Evolutionary conservation across 2,797 vertebrate species (phyloP), one percentile per base, ranked within the genome.

Genomic region (Centropyge bicolor): DNA sequence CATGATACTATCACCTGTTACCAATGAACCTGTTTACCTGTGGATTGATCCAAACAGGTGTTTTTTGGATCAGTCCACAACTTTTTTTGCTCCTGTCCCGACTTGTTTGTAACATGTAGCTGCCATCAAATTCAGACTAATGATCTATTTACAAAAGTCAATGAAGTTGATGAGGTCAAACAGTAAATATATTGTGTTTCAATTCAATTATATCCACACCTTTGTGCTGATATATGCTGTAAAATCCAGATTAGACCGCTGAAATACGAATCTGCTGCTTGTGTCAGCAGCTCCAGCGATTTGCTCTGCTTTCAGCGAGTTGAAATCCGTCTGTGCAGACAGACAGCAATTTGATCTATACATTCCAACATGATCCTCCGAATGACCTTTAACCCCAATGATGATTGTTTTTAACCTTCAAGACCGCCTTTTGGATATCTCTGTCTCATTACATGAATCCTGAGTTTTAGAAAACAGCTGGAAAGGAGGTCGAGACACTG

Each of bases 341-440:
- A 68, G 48, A 66, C 9, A 49, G 22, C 31, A 40, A 36, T 67
- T 51, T 57, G 3, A 81, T 80, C 60, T 31, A 62, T 51, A 54
- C 40, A 57, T 87, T 71, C 16, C 43, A 60, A 51, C 74, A 17
- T 51, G 6, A 84, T 84, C 70, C 72, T 78, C 55, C 3, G 24
- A n/a, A 60, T 19, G 45, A 74, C 66, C 73, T 56, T 46, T 59
- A 60, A 83, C 35, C 63, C 46, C 60, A 20, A 45, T 0, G 19
- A 41, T 79, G 76, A 83, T 83, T 76, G 54, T 82, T 90, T 87
- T 76, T 76, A 74, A 79, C 80, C 57, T 81, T 81, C 11, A 61
- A n/a, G 3, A 11, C 46, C 36, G 5, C 73, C 36, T 56, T 81
- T 67, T 60, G 41, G 17, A 74, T 78, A 78, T 79, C 45, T 60